A percentile compares a stretch with the other conserved stretches of the same genome.
Evolutionary conservation across 1,140 invertebrate species (phyloP).

Genomic region (Drosophila bocki): DNA sequence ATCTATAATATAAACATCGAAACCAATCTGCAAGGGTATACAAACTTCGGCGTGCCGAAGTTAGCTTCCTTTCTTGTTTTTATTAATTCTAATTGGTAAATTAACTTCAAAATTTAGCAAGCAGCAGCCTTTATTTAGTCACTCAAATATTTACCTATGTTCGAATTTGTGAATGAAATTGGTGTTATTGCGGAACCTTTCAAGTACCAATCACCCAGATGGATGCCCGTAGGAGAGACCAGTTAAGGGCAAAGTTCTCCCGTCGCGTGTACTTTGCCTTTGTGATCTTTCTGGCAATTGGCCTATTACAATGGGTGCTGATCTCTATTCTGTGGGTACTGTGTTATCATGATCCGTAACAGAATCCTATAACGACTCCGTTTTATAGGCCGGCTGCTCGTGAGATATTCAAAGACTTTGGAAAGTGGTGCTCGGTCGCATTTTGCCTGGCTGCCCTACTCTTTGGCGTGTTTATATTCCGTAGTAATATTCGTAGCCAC

Average conservation of each 20-base stretch:
- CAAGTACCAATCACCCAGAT: background rate
- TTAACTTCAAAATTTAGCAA: background rate
- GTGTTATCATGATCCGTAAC: background rate
- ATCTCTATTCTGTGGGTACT: slow-evolving; percentile 44
- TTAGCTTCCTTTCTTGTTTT: too few species aligned
- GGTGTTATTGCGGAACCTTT: background rate
- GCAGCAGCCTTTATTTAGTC: background rate
- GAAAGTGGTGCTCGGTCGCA: background rate
- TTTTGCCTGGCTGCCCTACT: slow-evolving; percentile 20
- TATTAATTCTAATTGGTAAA: background rate
- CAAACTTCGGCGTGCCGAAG: too few species aligned
- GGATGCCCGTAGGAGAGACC: background rate
- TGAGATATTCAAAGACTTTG: background rate
- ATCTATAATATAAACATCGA: too few species aligned
- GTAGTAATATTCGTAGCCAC: slow-evolving; percentile 9
- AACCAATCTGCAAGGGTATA: too few species aligned
- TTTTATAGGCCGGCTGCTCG: background rate
- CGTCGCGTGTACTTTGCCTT: background rate
- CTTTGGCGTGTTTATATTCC: slow-evolving; percentile 31
- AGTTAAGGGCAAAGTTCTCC: background rate
- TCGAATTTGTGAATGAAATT: too few species aligned
- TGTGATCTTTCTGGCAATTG: background rate
- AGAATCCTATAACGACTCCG: background rate
- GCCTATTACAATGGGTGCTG: background rate
- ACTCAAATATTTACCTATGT: slow-evolving; percentile 1